phyloP scores from a whole-genome alignment of 2,888 invertebrate species.

The Dorcus parallelipipedus region DNA sequence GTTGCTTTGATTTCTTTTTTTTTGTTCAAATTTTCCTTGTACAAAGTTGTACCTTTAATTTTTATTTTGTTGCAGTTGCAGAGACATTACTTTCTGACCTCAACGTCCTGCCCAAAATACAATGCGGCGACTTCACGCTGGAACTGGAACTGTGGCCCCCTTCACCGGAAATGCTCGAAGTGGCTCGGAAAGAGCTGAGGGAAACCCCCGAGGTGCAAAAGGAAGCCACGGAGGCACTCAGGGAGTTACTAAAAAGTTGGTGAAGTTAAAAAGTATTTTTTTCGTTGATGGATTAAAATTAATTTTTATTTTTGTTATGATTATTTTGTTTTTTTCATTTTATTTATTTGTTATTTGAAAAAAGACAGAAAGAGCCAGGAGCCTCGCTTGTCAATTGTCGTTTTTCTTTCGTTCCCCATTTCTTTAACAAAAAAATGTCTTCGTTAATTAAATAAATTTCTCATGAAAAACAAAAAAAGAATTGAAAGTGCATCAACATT shows the following conservation, averaged over 20 bases:
- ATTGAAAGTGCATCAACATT: too few species aligned
- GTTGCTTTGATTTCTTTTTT: neutral
- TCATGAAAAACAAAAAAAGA: too few species aligned
- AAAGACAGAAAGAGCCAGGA: too few species aligned
- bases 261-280: neutral
- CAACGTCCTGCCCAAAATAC: constrained; percentile 62
- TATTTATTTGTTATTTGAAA: too few species aligned
- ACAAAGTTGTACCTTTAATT: neutral
- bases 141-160: constrained; percentile 70
- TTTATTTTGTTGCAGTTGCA: constrained; percentile 54
- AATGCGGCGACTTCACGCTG: constrained; percentile 62
- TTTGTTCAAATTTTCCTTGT: too few species aligned
- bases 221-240: constrained; percentile 57
- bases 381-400: too few species aligned
- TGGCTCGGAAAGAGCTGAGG: constrained; percentile 64
- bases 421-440: too few species aligned
- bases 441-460: too few species aligned
- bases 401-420: too few species aligned
- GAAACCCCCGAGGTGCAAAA: constrained; percentile 63
- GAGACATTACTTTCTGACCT: constrained; percentile 72
- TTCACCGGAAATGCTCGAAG: constrained; percentile 60
- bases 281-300: too few species aligned
- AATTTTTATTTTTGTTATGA: too few species aligned
- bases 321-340: too few species aligned
- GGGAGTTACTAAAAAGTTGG: constrained; percentile 61